These are phyloP conservation scores for Aphis craccivora DNA, from an alignment of 1,140 invertebrate genomes.

Conservation along the genomic window DNA sequence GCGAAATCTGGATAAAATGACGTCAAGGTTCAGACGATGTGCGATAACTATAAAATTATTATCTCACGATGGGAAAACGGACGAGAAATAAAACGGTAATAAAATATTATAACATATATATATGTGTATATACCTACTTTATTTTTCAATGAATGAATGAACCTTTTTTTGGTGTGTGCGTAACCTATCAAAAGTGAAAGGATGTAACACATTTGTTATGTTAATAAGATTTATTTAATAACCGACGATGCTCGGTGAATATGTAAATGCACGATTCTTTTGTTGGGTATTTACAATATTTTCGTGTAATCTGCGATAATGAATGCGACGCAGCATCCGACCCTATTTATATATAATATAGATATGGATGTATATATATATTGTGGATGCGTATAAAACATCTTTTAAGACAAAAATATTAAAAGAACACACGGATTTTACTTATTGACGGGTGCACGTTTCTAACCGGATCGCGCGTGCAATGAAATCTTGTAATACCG, in stretches of 20 bases:
- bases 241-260: conserved; percentile 50
- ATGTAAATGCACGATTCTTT: conserved; percentile 58
- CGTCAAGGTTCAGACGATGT: neutral
- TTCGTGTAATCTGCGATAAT: conserved; percentile 56
- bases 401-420: conserved; percentile 50
- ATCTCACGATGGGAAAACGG: neutral
- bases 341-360: conserved; percentile 49
- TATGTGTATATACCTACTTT: neutral
- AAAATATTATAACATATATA: neutral
- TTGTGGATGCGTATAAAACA: neutral
- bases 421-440: conserved; percentile 39
- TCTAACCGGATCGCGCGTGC: neutral
- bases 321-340: conserved; percentile 55
- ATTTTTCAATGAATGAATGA: conserved; percentile 16
- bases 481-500: neutral
- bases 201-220: conserved; percentile 57
- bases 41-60: neutral
- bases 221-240: conserved; percentile 58
- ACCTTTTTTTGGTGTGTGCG: neutral
- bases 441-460: conserved; percentile 49
- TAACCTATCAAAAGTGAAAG: conserved; percentile 56
- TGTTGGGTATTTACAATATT: conserved; percentile 54
- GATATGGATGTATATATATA: neutral
- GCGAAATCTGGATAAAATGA: neutral
- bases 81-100: neutral